A percentile compares a stretch with the other conserved stretches of the same genome.
phyloP scores from a whole-genome alignment of 2,797 vertebrate species.

The Tadarida brasiliensis region DNA sequence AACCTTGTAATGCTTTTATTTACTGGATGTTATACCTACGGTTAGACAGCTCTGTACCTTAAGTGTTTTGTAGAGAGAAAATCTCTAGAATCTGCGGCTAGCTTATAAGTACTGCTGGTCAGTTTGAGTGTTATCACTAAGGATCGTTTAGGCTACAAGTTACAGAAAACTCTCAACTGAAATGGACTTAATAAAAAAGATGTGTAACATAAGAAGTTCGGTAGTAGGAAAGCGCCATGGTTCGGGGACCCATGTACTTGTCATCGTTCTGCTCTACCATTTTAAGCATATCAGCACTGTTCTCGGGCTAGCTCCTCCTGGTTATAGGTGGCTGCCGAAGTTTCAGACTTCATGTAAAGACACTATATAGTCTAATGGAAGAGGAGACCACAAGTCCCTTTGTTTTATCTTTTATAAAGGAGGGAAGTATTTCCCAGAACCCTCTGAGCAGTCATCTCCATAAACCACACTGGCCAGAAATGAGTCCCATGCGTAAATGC shows the following conservation, averaged over 20 bases:
- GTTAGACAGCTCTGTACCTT: neutral
- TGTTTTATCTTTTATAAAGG: neutral
- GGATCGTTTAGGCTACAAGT: neutral
- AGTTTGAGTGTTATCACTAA: neutral
- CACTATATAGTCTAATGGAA: neutral
- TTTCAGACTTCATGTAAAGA: neutral
- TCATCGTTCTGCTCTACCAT: neutral
- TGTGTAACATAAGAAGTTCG: neutral
- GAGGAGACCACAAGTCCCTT: neutral
- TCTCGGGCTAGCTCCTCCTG: neutral
- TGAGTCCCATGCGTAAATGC: neutral
- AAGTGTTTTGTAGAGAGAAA: conserved; percentile 15
- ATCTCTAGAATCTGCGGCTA: conserved; percentile 32
- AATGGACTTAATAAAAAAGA: neutral
- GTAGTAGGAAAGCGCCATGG: neutral
- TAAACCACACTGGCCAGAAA: conserved; percentile 1
- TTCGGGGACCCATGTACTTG: neutral
- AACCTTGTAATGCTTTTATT: neutral
- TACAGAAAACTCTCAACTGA: neutral
- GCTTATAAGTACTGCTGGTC: neutral
- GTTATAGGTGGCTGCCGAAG: neutral
- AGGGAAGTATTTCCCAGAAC: conserved; percentile 19
- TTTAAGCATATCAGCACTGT: neutral
- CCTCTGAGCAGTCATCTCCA: neutral
- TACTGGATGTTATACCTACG: neutral